Percentiles rank a stretch among this genome's conserved stretches.
These are phyloP conservation scores for Cynaeus angustus DNA, from an alignment of 2,888 invertebrate species.

Conservation along the genomic window DNA sequence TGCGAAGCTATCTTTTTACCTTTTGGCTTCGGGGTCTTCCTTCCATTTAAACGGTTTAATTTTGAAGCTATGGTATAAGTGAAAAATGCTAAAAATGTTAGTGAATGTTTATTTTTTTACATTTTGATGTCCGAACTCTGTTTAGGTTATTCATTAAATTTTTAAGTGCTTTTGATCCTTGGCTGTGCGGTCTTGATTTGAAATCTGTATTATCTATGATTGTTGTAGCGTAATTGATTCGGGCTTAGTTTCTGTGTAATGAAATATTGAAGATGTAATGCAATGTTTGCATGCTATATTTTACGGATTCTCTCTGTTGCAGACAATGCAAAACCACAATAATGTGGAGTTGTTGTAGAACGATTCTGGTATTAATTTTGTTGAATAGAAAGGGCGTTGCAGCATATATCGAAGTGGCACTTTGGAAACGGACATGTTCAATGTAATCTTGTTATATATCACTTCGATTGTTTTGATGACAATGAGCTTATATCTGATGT, in stretches of 20 bases:
- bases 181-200: background rate
- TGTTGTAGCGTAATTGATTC: background rate
- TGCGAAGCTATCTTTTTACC: too few relatives aligned
- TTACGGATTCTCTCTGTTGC: background rate
- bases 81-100: too few relatives aligned
- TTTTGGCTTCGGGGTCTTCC: too few relatives aligned
- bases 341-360: conserved; percentile 16
- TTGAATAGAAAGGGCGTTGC: conserved; percentile 24
- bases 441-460: conserved; percentile 44
- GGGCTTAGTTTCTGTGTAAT: background rate
- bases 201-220: background rate
- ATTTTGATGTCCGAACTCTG: too few relatives aligned
- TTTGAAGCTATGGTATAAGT: too few relatives aligned
- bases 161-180: too few relatives aligned
- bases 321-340: conserved; percentile 36
- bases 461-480: conserved; percentile 23
- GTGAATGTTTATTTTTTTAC: too few relatives aligned
- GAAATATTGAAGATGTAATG: conserved; percentile 8
- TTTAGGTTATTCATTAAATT: too few relatives aligned
- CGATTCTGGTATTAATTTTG: conserved; percentile 29
- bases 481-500: conserved; percentile 20
- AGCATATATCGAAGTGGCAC: conserved; percentile 37
- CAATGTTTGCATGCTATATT: conserved; percentile 10
- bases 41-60: too few relatives aligned
- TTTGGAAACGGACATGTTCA: conserved; percentile 34